Evolutionary conservation across 2,113 vertebrate species (phyloP), one percentile per base, ranked within the genome.

Genomic region (Dipodomys ordii): DNA sequence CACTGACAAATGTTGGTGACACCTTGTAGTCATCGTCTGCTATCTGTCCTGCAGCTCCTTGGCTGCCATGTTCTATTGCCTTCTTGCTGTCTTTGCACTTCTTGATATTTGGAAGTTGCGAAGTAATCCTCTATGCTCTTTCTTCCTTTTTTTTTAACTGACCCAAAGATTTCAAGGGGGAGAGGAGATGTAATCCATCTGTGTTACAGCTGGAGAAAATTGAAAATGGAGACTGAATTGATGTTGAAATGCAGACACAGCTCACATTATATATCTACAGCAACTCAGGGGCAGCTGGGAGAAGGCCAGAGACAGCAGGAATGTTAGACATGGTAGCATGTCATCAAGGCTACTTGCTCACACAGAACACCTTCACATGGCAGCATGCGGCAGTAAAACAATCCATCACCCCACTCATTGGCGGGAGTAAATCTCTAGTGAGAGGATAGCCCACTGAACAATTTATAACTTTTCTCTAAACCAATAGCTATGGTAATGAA

Each of bases 61-160:
- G 32, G 46, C 83, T 92, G 91, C 65, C 81, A 76, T 88, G 49
- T 65, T 84, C 73, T 18, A 35, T 12, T 60, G 77, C 49, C 53
- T 84, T 69, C 62, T 32, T 76, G 79, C 71, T 90, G 18, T 74
- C 76, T 62, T 87, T 90, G 88, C 83, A 93, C 86, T 85, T 84
- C 22, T 35, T 74, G 80, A 8, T 72, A 86, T 71, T 83, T 91
- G 68, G 72, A 84, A 87, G 72, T 30, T 81, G 18, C 72, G 83
- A 88, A 86, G 30, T 46, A 57, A 78, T 88, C 44, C 65, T 92
- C 35, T 10, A 23, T 64, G 62, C 7, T 67, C 25, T 57, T 57
- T 67, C 10, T 67, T 67, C 44, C 69, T 80, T 87, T 87, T 49
- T 46, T 71, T 67, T 27, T 84, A 88, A 90, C 60, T 76, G 81